Evolutionary conservation across 2,888 invertebrate species (phyloP), one percentile per base, ranked within the genome.

Genomic region (Eupithecia centaureata): DNA sequence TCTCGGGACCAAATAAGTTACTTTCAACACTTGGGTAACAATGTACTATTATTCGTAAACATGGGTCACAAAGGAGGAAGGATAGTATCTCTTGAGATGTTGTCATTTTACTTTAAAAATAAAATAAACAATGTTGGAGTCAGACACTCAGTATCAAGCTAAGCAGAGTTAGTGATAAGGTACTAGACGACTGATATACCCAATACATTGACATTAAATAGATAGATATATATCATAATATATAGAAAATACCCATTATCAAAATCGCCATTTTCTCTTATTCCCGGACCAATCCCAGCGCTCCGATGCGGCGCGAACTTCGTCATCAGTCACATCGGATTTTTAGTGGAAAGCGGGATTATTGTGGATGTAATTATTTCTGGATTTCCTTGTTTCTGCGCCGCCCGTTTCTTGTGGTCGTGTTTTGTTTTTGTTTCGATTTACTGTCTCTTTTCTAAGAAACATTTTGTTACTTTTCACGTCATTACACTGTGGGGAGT

Each of bases 251-350:
- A n/a, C n/a, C n/a, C n/a, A n/a, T n/a, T n/a, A n/a, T n/a, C n/a
- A n/a, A n/a, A n/a, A n/a, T n/a, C n/a, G 47, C 47, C 22, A 47
- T 47, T 47, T 22, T 22, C 28, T 58, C 74, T 63, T 51, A 8
- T 71, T 13, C 66, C 77, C 76, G 54, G 0, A 56, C 70, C 74
- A 57, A 74, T 77, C 76, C 75, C 76, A 73, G 77, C 70, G 78
- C 79, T 81, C 78, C 82, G 74, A 81, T 80, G 79, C 77, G 77
- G 76, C 69, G 76, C 77, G 78, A 82, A 86, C 80, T 85, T 85
- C 83, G 82, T 81, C 82, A 84, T 85, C 83, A 76, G 77, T 75
- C 74, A 75, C 72, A 64, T 33, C 58, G 68, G 70, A 71, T 73
- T 75, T 69, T 72, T 68, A 65, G 70, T 67, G 61, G 65, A 63